phyloP scores from a whole-genome alignment of 2,888 invertebrate genomes.

The Oeneis ivallda region DNA sequence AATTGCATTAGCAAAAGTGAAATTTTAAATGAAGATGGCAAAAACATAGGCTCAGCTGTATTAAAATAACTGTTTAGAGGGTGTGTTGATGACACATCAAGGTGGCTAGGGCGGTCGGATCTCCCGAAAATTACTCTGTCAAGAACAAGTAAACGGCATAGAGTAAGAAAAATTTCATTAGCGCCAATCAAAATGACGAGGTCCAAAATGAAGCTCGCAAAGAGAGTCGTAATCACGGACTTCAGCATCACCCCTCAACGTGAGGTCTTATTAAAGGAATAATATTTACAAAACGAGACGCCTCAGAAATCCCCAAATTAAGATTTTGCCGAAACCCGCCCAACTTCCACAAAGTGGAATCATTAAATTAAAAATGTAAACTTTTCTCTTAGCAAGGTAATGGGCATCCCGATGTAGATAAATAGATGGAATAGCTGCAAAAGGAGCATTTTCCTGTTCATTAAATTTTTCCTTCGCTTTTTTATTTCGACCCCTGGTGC shows the following conservation, averaged over 20 bases:
- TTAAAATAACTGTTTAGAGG: constrained; percentile 69
- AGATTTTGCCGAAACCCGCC: constrained; percentile 82
- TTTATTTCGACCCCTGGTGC: constrained; percentile 83
- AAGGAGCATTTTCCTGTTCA: constrained; percentile 83
- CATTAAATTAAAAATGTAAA: constrained; percentile 83
- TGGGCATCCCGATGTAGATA: constrained; percentile 83
- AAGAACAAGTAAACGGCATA: constrained; percentile 76
- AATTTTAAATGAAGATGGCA: constrained; percentile 73
- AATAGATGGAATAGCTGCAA: constrained; percentile 83
- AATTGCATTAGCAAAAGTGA: constrained; percentile 78
- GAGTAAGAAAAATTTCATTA: constrained; percentile 81
- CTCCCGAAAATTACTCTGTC: constrained; percentile 76
- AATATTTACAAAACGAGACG: constrained; percentile 83
- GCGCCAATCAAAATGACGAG: constrained; percentile 82
- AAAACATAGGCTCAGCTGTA: constrained; percentile 69
- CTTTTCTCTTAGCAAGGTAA: constrained; percentile 83
- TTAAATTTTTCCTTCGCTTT: constrained; percentile 83
- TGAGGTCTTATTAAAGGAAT: constrained; percentile 83
- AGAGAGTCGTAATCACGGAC: constrained; percentile 81
- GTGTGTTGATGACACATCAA: constrained; percentile 68
- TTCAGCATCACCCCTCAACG: constrained; percentile 77
- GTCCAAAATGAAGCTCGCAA: constrained; percentile 80
- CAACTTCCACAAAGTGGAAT: constrained; percentile 83
- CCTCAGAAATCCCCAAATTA: constrained; percentile 83
- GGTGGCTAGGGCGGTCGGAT: constrained; percentile 59